Evolutionary conservation across 2,888 invertebrate species (phyloP).

Genomic region (Salticus scenicus): DNA sequence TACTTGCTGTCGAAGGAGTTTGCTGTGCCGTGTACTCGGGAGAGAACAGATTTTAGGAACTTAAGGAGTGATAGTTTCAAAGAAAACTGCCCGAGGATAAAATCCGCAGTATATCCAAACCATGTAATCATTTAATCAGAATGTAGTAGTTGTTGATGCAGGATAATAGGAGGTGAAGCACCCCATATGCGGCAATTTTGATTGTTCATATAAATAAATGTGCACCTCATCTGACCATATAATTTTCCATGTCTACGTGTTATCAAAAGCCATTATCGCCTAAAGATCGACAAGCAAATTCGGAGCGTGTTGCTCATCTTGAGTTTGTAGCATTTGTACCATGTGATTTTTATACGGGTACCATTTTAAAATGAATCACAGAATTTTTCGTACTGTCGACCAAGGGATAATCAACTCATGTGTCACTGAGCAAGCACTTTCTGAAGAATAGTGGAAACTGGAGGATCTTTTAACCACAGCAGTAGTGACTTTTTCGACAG

Average conservation of each 20-base stretch:
- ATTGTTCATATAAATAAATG: too few relatives aligned
- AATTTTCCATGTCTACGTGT: too few relatives aligned
- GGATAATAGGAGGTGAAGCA: neutral
- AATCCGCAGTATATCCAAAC: neutral
- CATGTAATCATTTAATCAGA: neutral
- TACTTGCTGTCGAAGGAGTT: neutral
- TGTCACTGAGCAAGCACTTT: neutral
- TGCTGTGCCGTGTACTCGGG: neutral
- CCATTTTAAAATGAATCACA: constrained; percentile 11
- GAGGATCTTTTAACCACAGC: neutral
- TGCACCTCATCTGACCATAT: too few relatives aligned
- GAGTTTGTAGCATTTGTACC: neutral
- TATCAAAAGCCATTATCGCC: too few relatives aligned
- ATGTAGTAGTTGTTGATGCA: neutral
- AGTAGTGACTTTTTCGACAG: constrained; percentile 2
- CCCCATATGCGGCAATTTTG: neutral
- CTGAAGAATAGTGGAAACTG: neutral
- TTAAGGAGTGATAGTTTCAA: neutral
- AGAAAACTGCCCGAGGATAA: neutral
- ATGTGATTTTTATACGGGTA: neutral
- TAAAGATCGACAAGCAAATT: constrained; percentile 4
- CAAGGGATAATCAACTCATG: neutral
- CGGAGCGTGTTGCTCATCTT: neutral
- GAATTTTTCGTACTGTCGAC: constrained; percentile 9
- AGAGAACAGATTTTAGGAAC: neutral